These are phyloP conservation scores for Melipona quadrifasciata DNA, from an alignment of 1,140 invertebrate species.

Conservation along the genomic window DNA sequence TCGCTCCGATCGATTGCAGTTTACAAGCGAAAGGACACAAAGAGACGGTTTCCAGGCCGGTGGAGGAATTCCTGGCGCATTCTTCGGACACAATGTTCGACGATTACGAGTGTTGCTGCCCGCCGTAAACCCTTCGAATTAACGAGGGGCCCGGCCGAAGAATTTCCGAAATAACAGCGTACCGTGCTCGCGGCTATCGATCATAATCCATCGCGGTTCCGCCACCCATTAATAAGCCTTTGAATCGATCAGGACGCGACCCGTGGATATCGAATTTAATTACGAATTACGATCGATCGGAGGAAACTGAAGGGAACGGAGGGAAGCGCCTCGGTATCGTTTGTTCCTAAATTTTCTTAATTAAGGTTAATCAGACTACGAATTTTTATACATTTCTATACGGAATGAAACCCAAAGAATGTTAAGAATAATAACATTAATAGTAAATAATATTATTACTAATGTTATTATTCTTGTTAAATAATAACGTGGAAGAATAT, in stretches of 20 bases:
- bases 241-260: constrained; percentile 33
- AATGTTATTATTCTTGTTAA: no score
- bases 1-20: constrained; percentile 14
- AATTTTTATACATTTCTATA: no score
- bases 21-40: constrained; percentile 28
- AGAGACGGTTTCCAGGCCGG: constrained; percentile 12
- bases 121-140: constrained; percentile 43
- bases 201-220: constrained; percentile 48
- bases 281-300: constrained; percentile 43
- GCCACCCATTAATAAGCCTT: constrained; percentile 59
- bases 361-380: no score
- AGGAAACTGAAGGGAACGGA: background rate
- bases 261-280: constrained; percentile 56
- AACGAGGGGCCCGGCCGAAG: constrained; percentile 33
- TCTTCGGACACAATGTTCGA: constrained; percentile 32
- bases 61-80: constrained; percentile 19
- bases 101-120: constrained; percentile 41
- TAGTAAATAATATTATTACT: no score
- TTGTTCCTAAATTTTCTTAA: background rate
- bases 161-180: constrained; percentile 53
- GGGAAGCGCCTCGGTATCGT: constrained; percentile 6
- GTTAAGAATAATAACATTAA: no score
- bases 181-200: constrained; percentile 42
- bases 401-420: no score
- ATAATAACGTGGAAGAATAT: no score